These are phyloP conservation scores for Anodontia alba DNA, from an alignment of 2,888 invertebrate genomes.

Conservation along the genomic window DNA sequence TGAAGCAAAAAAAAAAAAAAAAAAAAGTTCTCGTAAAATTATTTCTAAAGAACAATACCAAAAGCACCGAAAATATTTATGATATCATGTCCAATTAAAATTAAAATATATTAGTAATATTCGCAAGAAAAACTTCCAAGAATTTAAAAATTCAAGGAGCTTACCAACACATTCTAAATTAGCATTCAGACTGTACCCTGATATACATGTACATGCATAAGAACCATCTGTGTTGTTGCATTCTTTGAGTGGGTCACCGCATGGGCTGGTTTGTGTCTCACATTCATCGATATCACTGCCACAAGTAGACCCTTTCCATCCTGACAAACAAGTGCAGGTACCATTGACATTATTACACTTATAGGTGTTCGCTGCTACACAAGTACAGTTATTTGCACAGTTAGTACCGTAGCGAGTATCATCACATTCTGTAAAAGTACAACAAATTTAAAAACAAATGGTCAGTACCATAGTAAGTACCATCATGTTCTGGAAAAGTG, in stretches of 20 bases:
- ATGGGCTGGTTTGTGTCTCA: slow-evolving; percentile 21
- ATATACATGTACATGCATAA: slow-evolving; percentile 45
- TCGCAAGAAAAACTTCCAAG: no score
- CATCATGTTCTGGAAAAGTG: no score
- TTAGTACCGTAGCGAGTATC: slow-evolving; percentile 32
- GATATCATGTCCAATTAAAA: no score
- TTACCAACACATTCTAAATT: slow-evolving; percentile 42
- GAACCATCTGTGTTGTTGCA: slow-evolving; percentile 53
- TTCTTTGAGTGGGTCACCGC: slow-evolving; percentile 34
- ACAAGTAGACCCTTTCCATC: slow-evolving; percentile 54
- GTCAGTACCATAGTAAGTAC: no score
- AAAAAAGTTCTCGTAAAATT: no score
- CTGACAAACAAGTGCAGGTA: slow-evolving; percentile 46
- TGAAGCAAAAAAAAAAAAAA: no score
- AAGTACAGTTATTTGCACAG: slow-evolving; percentile 46
- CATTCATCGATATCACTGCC: slow-evolving; percentile 56
- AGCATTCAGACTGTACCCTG: slow-evolving; percentile 46
- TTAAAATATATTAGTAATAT: no score
- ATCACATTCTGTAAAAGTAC: slow-evolving; percentile 32
- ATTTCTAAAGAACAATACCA: no score
- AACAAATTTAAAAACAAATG: no score
- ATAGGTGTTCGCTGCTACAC: slow-evolving; percentile 37
- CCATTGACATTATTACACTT: slow-evolving; percentile 53
- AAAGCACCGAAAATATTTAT: no score
- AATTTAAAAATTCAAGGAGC: no score